Evolutionary conservation across 1,140 invertebrate species (phyloP).

Genomic region (Myzus persicae): DNA sequence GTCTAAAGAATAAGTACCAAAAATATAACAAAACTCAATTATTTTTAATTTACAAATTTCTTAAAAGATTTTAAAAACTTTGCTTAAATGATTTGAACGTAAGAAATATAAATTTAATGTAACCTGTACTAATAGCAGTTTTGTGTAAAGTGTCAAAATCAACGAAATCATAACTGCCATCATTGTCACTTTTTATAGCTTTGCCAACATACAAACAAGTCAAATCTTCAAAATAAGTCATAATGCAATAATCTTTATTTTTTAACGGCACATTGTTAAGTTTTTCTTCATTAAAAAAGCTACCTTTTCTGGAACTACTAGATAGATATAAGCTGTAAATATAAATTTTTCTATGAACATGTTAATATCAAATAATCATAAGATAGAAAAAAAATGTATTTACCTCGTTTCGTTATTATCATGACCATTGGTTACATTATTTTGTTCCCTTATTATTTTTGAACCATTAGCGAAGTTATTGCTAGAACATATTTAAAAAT

Average conservation of each 20-base stretch:
- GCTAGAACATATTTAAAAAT: not conserved
- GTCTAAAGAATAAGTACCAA: not conserved
- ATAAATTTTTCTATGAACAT: not conserved
- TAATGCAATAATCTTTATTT: conserved; percentile 36
- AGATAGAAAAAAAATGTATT: not conserved
- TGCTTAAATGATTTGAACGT: not conserved
- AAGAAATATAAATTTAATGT: not conserved
- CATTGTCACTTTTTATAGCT: not conserved
- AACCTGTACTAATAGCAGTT: not conserved
- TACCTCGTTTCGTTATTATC: not conserved
- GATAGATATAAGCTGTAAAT: not conserved
- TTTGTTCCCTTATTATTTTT: not conserved
- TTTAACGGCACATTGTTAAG: not conserved
- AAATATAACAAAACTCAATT: not conserved
- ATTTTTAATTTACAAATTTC: not conserved
- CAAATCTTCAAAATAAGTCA: conserved; percentile 40
- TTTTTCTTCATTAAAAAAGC: not conserved
- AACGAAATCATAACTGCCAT: not conserved
- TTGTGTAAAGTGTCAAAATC: not conserved
- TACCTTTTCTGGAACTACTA: not conserved
- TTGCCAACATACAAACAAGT: conserved; percentile 6
- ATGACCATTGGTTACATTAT: not conserved
- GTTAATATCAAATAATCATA: not conserved
- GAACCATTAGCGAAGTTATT: not conserved
- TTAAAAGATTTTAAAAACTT: not conserved